Conservation (phyloP, 2,113 vertebrate genomes). For the Muntiacus muntjak region DNA sequence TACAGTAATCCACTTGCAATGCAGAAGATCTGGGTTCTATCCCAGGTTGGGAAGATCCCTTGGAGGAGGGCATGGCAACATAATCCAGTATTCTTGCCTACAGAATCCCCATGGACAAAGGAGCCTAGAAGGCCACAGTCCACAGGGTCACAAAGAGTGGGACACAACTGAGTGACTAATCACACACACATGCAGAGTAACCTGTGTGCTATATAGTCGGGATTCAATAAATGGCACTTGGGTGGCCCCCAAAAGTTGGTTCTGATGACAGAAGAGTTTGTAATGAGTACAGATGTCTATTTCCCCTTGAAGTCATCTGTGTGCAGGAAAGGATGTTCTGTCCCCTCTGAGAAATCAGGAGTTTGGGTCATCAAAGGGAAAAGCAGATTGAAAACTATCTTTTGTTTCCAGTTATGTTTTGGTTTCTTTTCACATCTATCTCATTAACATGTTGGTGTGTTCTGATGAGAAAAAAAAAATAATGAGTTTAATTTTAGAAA, state of each 20-base stretch:
- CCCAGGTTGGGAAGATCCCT: background rate
- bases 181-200: background rate
- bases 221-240: background rate
- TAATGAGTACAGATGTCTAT: background rate
- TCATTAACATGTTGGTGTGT: background rate
- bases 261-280: too few species aligned
- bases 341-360: background rate
- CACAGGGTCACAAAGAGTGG: background rate
- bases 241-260: background rate
- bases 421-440: background rate
- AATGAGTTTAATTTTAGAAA: background rate
- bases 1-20: background rate
- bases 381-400: background rate
- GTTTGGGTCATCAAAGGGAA: background rate
- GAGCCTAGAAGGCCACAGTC: background rate
- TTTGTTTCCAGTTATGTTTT: background rate
- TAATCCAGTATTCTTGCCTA: background rate
- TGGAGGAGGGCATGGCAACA: background rate
- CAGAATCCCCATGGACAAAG: background rate
- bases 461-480: background rate
- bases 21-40: background rate
- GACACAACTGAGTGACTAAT: background rate
- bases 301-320: background rate
- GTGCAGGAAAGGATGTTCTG: background rate
- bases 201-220: fast-evolving